Percentiles rank a stretch among this genome's conserved stretches.
These are phyloP conservation scores for Elachura formosa DNA, from an alignment of 2,113 vertebrate species.

Conservation along the genomic window DNA sequence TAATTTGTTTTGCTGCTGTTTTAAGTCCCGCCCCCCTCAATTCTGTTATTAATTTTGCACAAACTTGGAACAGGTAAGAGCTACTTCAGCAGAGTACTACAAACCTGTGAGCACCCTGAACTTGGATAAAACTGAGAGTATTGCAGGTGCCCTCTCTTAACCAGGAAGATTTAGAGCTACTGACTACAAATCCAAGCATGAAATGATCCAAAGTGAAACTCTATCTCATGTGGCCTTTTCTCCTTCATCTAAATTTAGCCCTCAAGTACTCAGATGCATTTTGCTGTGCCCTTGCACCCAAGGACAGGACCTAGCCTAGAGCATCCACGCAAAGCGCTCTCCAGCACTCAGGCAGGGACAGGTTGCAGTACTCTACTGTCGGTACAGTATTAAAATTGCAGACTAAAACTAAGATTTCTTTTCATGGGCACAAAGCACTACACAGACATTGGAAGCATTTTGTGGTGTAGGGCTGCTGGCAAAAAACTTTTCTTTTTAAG, in stretches of 20 bases:
- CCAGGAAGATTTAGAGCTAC: background rate
- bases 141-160: background rate
- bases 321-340: background rate
- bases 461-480: background rate
- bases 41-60: background rate
- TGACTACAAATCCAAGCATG: conserved; percentile 32
- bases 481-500: background rate
- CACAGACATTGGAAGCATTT: background rate
- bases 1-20: background rate
- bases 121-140: background rate
- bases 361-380: background rate
- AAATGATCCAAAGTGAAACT: conserved; percentile 22
- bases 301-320: background rate
- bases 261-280: background rate
- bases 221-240: background rate
- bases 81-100: fast-evolving
- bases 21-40: fast-evolving
- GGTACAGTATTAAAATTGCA: background rate
- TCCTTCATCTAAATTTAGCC: conserved; percentile 28
- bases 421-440: background rate
- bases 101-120: background rate
- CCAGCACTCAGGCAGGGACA: background rate
- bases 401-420: background rate
- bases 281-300: background rate
- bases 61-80: background rate